Percentiles rank a stretch among this genome's conserved stretches.
These are phyloP conservation scores for Perca schrenkii DNA, from an alignment of 2,113 vertebrate species.

Conservation along the genomic window DNA sequence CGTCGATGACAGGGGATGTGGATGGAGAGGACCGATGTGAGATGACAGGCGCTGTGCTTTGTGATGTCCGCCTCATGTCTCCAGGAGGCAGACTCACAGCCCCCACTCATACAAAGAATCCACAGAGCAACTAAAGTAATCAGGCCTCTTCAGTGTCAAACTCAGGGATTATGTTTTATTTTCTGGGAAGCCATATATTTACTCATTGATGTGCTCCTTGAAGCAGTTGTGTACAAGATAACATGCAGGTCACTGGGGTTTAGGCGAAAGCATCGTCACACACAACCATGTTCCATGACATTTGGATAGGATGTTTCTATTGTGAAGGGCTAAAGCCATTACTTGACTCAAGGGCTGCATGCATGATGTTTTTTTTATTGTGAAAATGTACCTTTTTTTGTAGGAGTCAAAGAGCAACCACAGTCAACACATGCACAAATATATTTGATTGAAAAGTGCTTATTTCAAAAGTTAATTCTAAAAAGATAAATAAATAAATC, in stretches of 20 bases:
- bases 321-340: conserved; percentile 47
- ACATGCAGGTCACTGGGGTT: conserved; percentile 59
- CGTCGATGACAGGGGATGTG: conserved; percentile 62
- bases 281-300: conserved; percentile 58
- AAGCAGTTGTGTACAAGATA: conserved; percentile 60
- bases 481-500: too few species aligned
- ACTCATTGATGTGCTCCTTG: conserved; percentile 65
- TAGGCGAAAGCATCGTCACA: conserved; percentile 46
- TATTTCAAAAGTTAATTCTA: background rate
- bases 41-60: conserved; percentile 72
- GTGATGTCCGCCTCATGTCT: conserved; percentile 65
- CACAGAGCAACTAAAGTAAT: conserved; percentile 71
- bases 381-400: background rate
- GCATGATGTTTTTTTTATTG: conserved; percentile 14
- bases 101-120: conserved; percentile 47
- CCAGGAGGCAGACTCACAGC: conserved; percentile 51
- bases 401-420: background rate
- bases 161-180: conserved; percentile 62
- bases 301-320: conserved; percentile 60
- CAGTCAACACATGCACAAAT: background rate
- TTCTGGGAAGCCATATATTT: conserved; percentile 71
- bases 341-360: conserved; percentile 20
- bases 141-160: conserved; percentile 72
- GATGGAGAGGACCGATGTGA: conserved; percentile 63
- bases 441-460: background rate